Evolutionary conservation across 30 jellyfish, hydroid and myxozoan genomes (phyloP).

Genomic region (Aurelia sp.): DNA sequence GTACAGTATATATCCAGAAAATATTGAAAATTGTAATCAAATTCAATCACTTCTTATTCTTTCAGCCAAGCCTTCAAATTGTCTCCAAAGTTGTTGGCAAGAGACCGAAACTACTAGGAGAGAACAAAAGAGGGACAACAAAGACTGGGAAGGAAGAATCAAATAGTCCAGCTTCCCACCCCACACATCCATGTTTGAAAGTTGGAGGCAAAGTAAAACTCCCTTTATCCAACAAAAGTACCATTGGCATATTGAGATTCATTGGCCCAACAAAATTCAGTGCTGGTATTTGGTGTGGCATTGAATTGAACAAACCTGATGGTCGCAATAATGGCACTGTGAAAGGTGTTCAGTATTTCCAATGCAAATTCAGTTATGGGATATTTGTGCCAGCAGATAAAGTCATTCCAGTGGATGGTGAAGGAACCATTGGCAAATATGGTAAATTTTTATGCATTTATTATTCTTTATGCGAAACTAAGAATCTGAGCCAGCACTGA

Average conservation of each 20-base stretch:
- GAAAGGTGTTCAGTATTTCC: constrained; percentile 85
- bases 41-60: neutral
- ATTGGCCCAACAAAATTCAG: constrained; percentile 90
- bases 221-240: constrained; percentile 61
- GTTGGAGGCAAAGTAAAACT: constrained; percentile 78
- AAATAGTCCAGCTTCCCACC: neutral
- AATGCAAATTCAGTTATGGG: constrained; percentile 85
- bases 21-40: too few species aligned
- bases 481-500: too few species aligned
- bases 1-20: too few species aligned
- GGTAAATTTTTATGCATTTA: too few species aligned
- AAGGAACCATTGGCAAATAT: neutral
- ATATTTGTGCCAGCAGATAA: constrained; percentile 83
- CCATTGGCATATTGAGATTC: constrained; percentile 62
- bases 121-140: neutral
- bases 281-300: constrained; percentile 91
- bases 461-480: too few species aligned
- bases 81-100: constrained; percentile 71
- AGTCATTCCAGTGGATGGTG: constrained; percentile 52
- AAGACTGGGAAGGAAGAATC: neutral
- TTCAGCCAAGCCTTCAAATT: constrained; percentile 66
- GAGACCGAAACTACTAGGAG: constrained; percentile 25
- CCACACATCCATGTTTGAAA: constrained; percentile 12
- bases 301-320: constrained; percentile 67
- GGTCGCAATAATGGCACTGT: constrained; percentile 96